Evolutionary conservation across 2,797 vertebrate species (phyloP).

Genomic region (Eidolon dupreanum): DNA sequence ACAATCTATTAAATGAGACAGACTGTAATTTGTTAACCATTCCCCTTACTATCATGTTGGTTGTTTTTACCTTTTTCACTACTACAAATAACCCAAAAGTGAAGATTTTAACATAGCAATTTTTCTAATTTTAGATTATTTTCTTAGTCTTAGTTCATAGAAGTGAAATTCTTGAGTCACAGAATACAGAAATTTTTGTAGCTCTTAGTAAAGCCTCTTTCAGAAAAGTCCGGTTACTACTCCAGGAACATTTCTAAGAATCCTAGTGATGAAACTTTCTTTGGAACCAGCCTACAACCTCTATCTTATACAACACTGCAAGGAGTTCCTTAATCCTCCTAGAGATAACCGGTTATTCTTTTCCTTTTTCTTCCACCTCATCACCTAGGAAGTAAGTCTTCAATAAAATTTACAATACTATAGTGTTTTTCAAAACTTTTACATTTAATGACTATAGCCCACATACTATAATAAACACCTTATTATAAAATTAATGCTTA

Average conservation of each 20-base stretch:
- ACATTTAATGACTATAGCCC: not conserved
- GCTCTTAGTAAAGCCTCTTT: not conserved
- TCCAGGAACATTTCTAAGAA: not conserved
- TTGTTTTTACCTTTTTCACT: not conserved
- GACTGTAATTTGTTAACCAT: not conserved
- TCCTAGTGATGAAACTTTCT: not conserved
- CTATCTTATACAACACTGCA: not conserved
- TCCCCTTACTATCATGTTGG: not conserved
- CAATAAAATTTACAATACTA: not conserved
- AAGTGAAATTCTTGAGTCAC: slow-evolving; percentile 13
- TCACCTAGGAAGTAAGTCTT: not conserved
- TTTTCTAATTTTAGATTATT: slow-evolving; percentile 18
- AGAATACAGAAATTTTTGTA: not conserved
- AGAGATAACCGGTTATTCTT: not conserved
- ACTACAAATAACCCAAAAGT: not conserved
- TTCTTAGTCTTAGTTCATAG: not conserved
- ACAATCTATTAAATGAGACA: not conserved
- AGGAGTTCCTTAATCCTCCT: not conserved
- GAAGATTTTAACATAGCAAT: not conserved
- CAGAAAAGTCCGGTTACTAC: not conserved
- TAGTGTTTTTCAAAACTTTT: not conserved
- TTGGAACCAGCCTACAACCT: not conserved
- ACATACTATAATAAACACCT: not conserved
- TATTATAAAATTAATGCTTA: not conserved
- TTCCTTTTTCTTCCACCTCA: not conserved